Base-by-base conservation (phyloP, 1,140 invertebrate species). In the Holcopasites calliopsidis region DNA sequence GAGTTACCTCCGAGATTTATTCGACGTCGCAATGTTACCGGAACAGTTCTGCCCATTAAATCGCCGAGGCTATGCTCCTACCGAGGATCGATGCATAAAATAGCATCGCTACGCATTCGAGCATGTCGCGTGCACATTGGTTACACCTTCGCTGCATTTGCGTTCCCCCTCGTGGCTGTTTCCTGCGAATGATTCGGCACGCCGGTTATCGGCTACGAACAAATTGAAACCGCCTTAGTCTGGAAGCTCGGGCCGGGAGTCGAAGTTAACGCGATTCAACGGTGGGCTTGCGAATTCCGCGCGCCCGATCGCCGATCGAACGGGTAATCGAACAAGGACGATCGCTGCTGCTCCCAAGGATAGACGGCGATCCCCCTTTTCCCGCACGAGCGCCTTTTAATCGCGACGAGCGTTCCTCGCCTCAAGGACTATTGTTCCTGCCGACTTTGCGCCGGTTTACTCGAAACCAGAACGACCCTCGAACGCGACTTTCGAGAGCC, bases 241-340 rank as follows among this genome's bases (percentile, higher is more conserved):
- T 74, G 77, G 61, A 72, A 85, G 78, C 57, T 54, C n/a, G 72
- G 75, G 58, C 76, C 60, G 57, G 68, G 60, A 74, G n/a, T 74
- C 73, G 76, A 65, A 82, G 83, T 85, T 85, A 85, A 83, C 79
- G 81, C 73, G 58, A 35, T 71, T 76, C n/a, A 79, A 78, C 68
- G 38, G 26, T 18, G 33, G 42, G 38, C 50, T 44, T 42, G 42
- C 42, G 42, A 68, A 77, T 68, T 66, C 54, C 65, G 16, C 7
- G 23, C 44, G 44, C 44, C n/a, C n/a, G 44, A 47, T 47, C 44
- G 18, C 52, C 71, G 76, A 64, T 47, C 58, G 69, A 58, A 33
- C 31, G 42, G 44, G 44, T 47, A 47, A n/a, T 50, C 23, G 35
- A 1, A 11, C 57, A 50, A 77, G 54, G 42, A 65, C 44, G 57